Evolutionary conservation across 2,888 invertebrate genomes (phyloP).

Genomic region (Gastracanthus pulcherrimus): DNA sequence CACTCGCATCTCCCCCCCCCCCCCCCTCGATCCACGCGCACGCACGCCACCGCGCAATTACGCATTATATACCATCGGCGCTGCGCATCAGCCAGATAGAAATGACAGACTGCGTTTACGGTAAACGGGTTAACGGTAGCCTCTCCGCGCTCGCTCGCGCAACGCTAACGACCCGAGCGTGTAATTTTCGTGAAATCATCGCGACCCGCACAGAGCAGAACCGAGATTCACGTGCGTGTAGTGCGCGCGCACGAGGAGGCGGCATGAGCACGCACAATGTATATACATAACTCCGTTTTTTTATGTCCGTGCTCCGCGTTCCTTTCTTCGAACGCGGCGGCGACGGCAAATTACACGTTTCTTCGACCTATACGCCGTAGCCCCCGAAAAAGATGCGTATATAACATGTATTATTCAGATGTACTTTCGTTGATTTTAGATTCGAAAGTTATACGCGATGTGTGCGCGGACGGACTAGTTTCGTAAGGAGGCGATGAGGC

Average conservation of each 20-base stretch:
- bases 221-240: constrained; percentile 16
- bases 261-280: not conserved
- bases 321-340: not conserved
- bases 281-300: not conserved
- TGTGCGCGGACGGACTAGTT: not conserved
- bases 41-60: not conserved
- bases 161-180: constrained; percentile 50
- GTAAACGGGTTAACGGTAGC: constrained; percentile 52
- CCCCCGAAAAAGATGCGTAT: not conserved
- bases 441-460: not conserved
- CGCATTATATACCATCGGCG: not conserved
- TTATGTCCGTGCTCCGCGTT: not conserved
- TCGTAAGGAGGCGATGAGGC: not conserved
- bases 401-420: not conserved
- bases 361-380: not conserved
- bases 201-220: not conserved
- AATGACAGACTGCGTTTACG: constrained; percentile 51
- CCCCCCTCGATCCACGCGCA: no score
- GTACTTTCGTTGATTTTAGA: constrained; percentile 13
- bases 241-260: not conserved
- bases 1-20: no score
- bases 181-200: constrained; percentile 56
- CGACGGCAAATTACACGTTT: constrained; percentile 20
- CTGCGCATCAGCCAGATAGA: not conserved
- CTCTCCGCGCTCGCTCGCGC: no score